These are phyloP conservation scores for Euzophera pinguis DNA, from an alignment of 2,888 invertebrate species.

Conservation along the genomic window DNA sequence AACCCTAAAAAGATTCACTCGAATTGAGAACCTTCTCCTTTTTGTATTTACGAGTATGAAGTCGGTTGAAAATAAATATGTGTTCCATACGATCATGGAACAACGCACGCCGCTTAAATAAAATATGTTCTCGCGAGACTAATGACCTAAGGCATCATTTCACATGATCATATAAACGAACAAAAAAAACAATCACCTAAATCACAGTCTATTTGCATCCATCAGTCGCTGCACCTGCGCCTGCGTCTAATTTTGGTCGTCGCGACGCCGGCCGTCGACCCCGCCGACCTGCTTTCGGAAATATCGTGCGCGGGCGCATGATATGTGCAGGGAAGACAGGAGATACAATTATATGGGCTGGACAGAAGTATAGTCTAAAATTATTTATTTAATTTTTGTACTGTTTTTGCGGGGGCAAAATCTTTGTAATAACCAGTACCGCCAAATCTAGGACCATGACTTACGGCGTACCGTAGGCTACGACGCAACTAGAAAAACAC, in stretches of 20 bases:
- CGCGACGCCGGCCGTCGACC: constrained; percentile 70
- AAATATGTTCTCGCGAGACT: not conserved
- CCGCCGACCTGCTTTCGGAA: constrained; percentile 74
- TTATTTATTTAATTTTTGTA: no score
- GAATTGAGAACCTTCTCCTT: no score
- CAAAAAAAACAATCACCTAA: not conserved
- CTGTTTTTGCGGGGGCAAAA: no score
- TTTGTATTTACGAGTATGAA: no score
- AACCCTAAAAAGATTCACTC: no score
- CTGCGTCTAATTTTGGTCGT: constrained; percentile 67
- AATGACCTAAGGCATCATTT: not conserved
- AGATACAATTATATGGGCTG: not conserved
- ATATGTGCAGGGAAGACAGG: constrained; percentile 1
- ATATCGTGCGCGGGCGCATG: constrained; percentile 59
- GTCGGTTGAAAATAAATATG: no score
- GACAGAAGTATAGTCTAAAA: not conserved
- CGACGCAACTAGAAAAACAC: no score
- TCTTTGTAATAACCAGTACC: no score
- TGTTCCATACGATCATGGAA: no score
- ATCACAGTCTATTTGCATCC: constrained; percentile 18
- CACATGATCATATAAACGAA: not conserved
- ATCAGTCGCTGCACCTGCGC: constrained; percentile 58
- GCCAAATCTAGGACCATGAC: no score
- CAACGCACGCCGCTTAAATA: no score
- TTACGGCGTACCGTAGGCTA: no score